Evolutionary conservation across 1,140 invertebrate species (phyloP), one percentile per base, ranked within the genome.

Genomic region (Heliconius himera): DNA sequence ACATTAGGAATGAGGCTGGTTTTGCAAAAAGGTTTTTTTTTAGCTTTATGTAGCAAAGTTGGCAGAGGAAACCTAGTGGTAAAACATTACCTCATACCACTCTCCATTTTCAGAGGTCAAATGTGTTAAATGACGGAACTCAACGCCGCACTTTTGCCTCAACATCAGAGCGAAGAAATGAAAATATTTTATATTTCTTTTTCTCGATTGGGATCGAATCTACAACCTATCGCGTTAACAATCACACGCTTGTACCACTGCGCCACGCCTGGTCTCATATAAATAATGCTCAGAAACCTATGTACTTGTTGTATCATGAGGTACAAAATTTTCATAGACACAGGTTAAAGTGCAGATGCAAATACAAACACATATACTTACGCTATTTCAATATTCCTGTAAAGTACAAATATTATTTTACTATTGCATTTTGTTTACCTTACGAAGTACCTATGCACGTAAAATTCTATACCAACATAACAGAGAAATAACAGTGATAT

Each of bases 351-450:
- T 20, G 26, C 26, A 66, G 26, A 66, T 22, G 56, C 56, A 22
- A 60, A 22, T 60, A 3, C 56, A 66, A 66, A 66, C 26, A n/a
- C 60, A 29, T 60, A 56, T 11, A 13, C 8, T 8, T 60, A 60
- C 22, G 56, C 56, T 26, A 60, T 66, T 66, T 66, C 60, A 29
- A 66, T 66, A 66, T 66, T 66, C n/a, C 60, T 29, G 22, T 29
- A 66, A 66, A 66, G 60, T 66, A 29, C 60, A 29, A 66, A 51
- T 51, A 51, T 51, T 66, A 29, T 66, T 66, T 66, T 66, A 66
- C 60, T 11, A 66, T 66, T 13, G 6, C 13, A 66, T 66, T 29
- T 66, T 66, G 13, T 22, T 66, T 66, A 66, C 60, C 11, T 66
- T 16, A 29, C 18, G 60, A 16, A 66, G 60, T 66, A 66, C 22